phyloP scores from a whole-genome alignment of 2,888 invertebrate genomes.

The Spodoptera exigua region DNA sequence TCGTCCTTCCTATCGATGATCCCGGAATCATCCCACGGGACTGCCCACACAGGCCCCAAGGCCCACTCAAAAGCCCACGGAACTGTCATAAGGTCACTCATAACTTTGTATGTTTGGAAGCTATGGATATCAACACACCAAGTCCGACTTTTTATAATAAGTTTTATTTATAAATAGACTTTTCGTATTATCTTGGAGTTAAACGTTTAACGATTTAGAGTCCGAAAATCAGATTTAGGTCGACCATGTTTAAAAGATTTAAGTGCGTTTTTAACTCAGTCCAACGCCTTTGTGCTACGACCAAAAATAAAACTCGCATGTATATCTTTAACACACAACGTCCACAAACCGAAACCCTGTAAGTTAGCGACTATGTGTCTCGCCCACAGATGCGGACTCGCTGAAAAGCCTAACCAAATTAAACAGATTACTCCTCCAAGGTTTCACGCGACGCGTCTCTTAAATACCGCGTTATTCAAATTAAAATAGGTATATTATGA shows the following conservation, averaged over 20 bases:
- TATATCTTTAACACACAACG: constrained; percentile 31
- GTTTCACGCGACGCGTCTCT: constrained; percentile 53
- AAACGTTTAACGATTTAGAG: no score
- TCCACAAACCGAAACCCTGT: constrained; percentile 23
- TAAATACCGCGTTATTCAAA: constrained; percentile 74
- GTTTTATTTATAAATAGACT: no score
- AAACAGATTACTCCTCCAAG: constrained; percentile 68
- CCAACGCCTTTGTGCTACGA: background rate
- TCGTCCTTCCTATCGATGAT: constrained; percentile 56
- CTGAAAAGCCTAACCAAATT: constrained; percentile 62
- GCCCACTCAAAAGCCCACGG: constrained; percentile 23
- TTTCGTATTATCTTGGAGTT: no score
- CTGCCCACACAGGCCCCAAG: constrained; percentile 14
- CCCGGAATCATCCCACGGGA: constrained; percentile 46
- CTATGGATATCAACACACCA: constrained; percentile 18
- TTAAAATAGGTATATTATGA: constrained; percentile 72
- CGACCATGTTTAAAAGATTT: no score
- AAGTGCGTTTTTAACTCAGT: no score
- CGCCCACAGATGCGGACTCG: constrained; percentile 55
- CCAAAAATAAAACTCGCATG: constrained; percentile 13
- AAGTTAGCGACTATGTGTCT: constrained; percentile 39
- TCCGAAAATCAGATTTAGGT: no score
- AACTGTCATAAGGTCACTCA: constrained; percentile 12
- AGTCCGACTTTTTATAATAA: no score
- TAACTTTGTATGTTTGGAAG: constrained; percentile 18